Evolutionary conservation across 2,113 vertebrate species (phyloP).

Genomic region (Dendrocopos noguchii): DNA sequence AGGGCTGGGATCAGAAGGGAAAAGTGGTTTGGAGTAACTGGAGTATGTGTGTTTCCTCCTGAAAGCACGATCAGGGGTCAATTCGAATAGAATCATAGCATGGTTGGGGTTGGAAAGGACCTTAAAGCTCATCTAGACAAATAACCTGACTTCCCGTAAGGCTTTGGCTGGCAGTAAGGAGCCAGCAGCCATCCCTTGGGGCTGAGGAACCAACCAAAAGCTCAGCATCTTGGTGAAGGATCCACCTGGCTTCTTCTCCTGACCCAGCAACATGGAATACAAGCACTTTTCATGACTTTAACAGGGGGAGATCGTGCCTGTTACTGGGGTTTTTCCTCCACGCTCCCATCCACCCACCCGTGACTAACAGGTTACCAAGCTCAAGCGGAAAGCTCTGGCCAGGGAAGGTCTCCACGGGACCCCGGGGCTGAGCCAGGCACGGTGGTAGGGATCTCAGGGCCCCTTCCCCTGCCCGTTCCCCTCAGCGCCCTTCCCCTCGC

Average conservation of each 20-base stretch:
- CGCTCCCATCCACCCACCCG: no score
- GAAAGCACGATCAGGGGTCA: no score
- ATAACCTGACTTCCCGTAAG: rapidly evolving
- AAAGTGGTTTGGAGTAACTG: no score
- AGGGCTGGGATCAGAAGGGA: neutral
- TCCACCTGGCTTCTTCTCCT: neutral
- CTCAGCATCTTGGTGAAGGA: neutral
- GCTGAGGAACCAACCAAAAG: neutral
- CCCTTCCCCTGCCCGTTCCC: neutral
- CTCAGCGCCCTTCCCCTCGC: no score
- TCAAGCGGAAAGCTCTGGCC: neutral
- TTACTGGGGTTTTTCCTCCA: neutral
- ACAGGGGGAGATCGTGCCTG: no score
- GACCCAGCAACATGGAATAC: rapidly evolving
- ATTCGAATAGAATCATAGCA: neutral
- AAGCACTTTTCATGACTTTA: neutral
- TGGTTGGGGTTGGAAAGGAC: no score
- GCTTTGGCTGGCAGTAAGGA: neutral
- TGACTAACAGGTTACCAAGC: neutral
- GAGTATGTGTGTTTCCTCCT: rapidly evolving
- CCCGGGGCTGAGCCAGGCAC: no score
- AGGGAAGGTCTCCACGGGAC: neutral
- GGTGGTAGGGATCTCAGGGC: no score
- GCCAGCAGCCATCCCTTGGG: neutral
- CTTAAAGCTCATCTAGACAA: no score